These are phyloP conservation scores for Cyprinodon tularosa DNA, from an alignment of 2,113 vertebrate species.

Conservation along the genomic window DNA sequence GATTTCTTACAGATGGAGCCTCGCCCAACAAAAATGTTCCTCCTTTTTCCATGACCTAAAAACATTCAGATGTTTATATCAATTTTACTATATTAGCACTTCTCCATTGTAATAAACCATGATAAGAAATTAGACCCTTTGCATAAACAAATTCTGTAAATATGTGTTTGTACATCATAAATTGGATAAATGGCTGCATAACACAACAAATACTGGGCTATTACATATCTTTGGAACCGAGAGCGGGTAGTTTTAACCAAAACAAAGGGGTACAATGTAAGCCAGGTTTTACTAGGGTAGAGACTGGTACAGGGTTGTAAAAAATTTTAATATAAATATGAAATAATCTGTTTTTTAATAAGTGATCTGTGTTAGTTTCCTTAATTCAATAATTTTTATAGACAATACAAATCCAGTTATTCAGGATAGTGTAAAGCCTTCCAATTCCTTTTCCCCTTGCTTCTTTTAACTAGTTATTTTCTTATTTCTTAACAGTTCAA, in stretches of 20 bases:
- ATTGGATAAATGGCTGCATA: background rate
- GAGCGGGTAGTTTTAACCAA: too few relatives aligned
- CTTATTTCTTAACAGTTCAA: background rate
- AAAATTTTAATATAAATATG: too few relatives aligned
- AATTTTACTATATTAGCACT: background rate
- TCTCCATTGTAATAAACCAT: background rate
- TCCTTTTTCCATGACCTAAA: background rate
- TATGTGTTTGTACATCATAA: background rate
- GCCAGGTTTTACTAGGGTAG: too few relatives aligned
- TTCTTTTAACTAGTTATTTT: background rate
- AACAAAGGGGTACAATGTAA: too few relatives aligned
- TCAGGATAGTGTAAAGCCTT: too few relatives aligned
- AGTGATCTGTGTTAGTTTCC: too few relatives aligned
- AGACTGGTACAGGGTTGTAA: too few relatives aligned
- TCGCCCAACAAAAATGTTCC: conserved; percentile 29
- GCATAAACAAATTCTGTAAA: conserved; percentile 42
- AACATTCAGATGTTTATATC: background rate
- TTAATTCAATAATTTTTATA: too few relatives aligned
- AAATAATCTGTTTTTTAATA: too few relatives aligned
- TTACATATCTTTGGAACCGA: background rate
- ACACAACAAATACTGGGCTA: background rate
- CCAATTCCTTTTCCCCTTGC: background rate
- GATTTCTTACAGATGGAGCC: conserved; percentile 37
- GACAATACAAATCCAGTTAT: too few relatives aligned
- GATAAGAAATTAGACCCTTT: too few relatives aligned